Conservation (phyloP, 2,113 vertebrate genomes). For the Lycocorax pyrrhopterus region DNA sequence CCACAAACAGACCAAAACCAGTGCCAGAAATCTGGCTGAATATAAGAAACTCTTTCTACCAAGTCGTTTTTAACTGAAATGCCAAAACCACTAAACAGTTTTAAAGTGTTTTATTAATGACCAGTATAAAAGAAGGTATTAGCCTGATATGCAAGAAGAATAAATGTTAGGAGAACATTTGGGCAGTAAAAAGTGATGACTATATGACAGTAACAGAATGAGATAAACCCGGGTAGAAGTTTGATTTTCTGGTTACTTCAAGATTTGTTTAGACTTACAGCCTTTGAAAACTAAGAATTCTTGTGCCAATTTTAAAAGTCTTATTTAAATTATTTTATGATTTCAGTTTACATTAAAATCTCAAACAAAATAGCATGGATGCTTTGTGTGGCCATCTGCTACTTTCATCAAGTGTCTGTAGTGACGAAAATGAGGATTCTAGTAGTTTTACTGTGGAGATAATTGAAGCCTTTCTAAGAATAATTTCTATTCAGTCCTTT, state of each 20-base stretch:
- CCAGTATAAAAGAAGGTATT: background rate
- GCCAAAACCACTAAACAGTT: background rate
- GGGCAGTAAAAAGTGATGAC: background rate
- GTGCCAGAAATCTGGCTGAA: background rate
- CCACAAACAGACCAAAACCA: background rate
- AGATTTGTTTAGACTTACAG: background rate
- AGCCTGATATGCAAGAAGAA: background rate
- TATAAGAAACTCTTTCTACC: background rate
- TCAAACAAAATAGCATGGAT: slow-evolving; percentile 72
- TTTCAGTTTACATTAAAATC: slow-evolving; percentile 71
- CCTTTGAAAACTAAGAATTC: slow-evolving; percentile 14
- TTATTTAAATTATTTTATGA: slow-evolving; percentile 67
- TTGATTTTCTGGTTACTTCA: background rate
- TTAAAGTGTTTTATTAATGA: background rate
- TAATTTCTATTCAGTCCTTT: slow-evolving; percentile 73
- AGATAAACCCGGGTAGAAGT: background rate
- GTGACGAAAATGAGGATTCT: slow-evolving; percentile 68
- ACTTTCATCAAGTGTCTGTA: slow-evolving; percentile 67
- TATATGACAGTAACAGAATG: background rate
- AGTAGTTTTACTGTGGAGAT: slow-evolving; percentile 66
- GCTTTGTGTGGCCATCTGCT: slow-evolving; percentile 74
- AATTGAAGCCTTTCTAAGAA: slow-evolving; percentile 75
- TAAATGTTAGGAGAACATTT: background rate
- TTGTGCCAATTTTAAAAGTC: slow-evolving; percentile 47
- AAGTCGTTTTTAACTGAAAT: background rate